Base-by-base conservation (phyloP, 2,888 invertebrate genomes). In the Blastobasis adustella region DNA sequence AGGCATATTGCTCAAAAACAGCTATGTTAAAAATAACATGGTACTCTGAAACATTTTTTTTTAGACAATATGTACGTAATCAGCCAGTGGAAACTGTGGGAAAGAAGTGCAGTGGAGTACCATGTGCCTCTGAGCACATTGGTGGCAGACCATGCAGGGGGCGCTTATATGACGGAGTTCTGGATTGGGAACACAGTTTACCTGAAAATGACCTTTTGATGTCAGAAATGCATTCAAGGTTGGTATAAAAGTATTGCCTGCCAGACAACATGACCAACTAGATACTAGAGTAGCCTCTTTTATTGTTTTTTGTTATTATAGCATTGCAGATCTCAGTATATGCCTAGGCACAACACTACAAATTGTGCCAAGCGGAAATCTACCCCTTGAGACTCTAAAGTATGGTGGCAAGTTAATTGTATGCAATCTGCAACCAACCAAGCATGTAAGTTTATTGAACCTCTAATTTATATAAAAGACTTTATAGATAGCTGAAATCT, bases 261-360 rank as follows among this genome's bases (percentile, higher is more conserved):
- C 5, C 8, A 23, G 23, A 23, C 23, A 23, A 23, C 23, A 23
- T 23, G 3, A 23, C 23, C 23, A 23, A 23, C 23, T 2, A 23
- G 1, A 23, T 23, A 23, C 23, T 23, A 23, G 23, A 23, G 23
- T 3, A 23, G 23, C 23, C 3, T 23, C 23, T 3, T 23, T 23
- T 3, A 23, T 23, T 23, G 3, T 23, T 50, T n/a, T 54, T 49
- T 52, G 56, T 53, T 49, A 59, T 91, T 92, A 56, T 76, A 98
- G 98, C 71, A 89, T 96, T 69, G 96, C 98, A 53, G 98, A 99
- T 84, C 79, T 99, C 49, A 96, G 96, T 77, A 93, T 99, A 67
- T 96, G 97, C 65, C 88, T 99, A 58, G 99, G 99, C 40, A 98
- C 98, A n/a, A 98, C 98, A 5, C 87, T 99, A 49, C 99, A 99